Percentiles rank a stretch among this genome's conserved stretches.
Conservation (phyloP, 2,888 invertebrate genomes). For the Phytoseiulus persimilis region DNA sequence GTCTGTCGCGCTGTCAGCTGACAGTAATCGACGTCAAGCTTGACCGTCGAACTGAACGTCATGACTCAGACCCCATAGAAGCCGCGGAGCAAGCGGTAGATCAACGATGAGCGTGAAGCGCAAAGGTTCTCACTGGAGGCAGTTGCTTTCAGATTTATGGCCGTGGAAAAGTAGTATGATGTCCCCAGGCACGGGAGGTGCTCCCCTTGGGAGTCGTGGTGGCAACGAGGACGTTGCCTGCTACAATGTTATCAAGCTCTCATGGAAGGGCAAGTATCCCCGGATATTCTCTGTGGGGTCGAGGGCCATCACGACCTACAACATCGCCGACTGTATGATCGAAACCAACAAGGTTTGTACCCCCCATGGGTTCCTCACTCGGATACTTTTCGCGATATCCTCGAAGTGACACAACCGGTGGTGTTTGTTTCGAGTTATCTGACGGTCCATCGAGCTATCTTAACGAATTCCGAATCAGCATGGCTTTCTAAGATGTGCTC, state of each 20-base stretch:
- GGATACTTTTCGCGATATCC: slow-evolving; percentile 48
- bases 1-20: not conserved
- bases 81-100: not conserved
- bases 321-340: slow-evolving; percentile 70
- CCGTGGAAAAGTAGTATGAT: slow-evolving; percentile 9
- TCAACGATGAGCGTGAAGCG: not conserved
- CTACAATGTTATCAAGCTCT: slow-evolving; percentile 92
- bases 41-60: not conserved
- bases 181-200: slow-evolving; percentile 33
- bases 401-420: slow-evolving; percentile 52
- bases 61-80: not conserved
- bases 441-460: slow-evolving; percentile 29
- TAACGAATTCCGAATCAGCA: not conserved
- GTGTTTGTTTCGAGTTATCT: slow-evolving; percentile 48
- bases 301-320: slow-evolving; percentile 90
- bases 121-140: not conserved
- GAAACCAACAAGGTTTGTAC: slow-evolving; percentile 72
- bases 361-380: slow-evolving; percentile 50
- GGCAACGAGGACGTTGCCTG: slow-evolving; percentile 85
- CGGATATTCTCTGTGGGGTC: slow-evolving; percentile 93
- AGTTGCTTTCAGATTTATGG: not conserved
- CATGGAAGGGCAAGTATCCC: slow-evolving; percentile 90
- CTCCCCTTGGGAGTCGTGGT: not conserved
- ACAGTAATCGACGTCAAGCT: not conserved
- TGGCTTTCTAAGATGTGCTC: not conserved